Percentiles rank a stretch among this genome's conserved stretches.
Evolutionary conservation across 2,888 invertebrate species (phyloP).

Genomic region (Fragum whitleyi): DNA sequence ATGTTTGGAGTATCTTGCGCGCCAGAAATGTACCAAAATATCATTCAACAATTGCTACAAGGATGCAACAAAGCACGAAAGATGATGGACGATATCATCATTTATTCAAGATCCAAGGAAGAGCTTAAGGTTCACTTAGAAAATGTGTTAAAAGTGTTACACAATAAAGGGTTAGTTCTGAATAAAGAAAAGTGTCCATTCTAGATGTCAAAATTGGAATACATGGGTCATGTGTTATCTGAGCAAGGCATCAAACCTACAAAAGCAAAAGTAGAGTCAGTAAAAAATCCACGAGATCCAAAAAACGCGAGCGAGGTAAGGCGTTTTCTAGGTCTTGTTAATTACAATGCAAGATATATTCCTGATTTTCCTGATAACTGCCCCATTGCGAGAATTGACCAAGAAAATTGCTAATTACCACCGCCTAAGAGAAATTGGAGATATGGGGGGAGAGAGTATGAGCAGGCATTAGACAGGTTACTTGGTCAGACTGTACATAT

Average conservation of each 20-base stretch:
- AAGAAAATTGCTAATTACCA: too few species aligned
- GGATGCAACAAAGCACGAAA: slow-evolving; percentile 47
- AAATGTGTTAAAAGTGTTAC: slow-evolving; percentile 44
- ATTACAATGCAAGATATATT: slow-evolving; percentile 46
- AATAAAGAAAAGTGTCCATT: slow-evolving; percentile 66
- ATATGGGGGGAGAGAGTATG: too few species aligned
- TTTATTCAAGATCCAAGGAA: slow-evolving; percentile 47
- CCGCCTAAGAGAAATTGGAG: too few species aligned
- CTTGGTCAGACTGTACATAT: too few species aligned
- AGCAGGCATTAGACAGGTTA: too few species aligned
- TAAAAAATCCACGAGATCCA: slow-evolving; percentile 53
- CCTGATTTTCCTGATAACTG: slow-evolving; percentile 54
- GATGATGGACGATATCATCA: slow-evolving; percentile 54
- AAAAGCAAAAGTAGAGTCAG: slow-evolving; percentile 47
- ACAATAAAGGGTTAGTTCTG: slow-evolving; percentile 54
- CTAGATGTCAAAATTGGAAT: slow-evolving; percentile 47
- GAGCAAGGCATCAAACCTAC: slow-evolving; percentile 44
- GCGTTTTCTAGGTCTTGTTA: slow-evolving; percentile 60
- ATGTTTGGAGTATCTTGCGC: slow-evolving; percentile 54
- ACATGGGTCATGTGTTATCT: slow-evolving; percentile 56
- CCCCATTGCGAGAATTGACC: slow-evolving; percentile 36
- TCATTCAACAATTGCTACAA: slow-evolving; percentile 38
- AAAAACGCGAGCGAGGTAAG: slow-evolving; percentile 34
- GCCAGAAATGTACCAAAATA: slow-evolving; percentile 52
- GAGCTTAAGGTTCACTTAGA: slow-evolving; percentile 58